Evolutionary conservation across 2,113 vertebrate species (phyloP).

Genomic region (Colossoma macropomum): DNA sequence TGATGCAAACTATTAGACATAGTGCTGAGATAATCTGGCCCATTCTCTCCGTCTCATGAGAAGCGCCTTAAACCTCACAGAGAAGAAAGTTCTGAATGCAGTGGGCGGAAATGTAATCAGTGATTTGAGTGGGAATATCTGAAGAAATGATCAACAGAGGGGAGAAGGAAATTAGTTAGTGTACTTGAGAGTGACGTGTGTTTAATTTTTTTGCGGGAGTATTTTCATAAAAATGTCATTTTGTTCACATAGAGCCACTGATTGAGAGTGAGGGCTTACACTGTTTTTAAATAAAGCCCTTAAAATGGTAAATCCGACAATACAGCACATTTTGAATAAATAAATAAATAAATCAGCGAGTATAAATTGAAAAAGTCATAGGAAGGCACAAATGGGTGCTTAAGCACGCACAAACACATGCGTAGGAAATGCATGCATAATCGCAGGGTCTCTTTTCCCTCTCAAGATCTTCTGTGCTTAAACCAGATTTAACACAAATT

Average conservation of each 20-base stretch:
- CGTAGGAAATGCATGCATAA: not conserved
- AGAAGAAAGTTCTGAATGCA: not conserved
- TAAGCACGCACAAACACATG: not conserved
- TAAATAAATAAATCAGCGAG: conserved; percentile 6
- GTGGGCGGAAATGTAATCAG: not conserved
- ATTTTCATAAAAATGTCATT: not conserved
- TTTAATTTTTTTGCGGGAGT: not conserved
- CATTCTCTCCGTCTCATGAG: not conserved
- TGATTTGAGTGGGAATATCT: not conserved
- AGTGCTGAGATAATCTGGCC: not conserved
- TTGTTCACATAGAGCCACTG: not conserved
- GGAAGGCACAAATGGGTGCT: not conserved
- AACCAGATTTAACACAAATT: conserved; percentile 2
- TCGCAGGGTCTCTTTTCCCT: not conserved
- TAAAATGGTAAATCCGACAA: not conserved
- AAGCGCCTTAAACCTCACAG: not conserved
- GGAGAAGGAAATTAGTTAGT: conserved; percentile 1
- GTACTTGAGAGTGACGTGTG: not conserved
- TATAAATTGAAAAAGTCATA: not conserved
- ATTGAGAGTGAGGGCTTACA: not conserved
- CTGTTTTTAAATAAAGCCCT: not conserved
- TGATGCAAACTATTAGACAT: conserved; percentile 15
- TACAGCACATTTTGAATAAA: not conserved
- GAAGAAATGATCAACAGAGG: not conserved
- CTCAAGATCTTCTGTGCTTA: not conserved